Evolutionary conservation across 2,797 vertebrate genomes (phyloP).

Genomic region (Rhinophrynus dorsalis): DNA sequence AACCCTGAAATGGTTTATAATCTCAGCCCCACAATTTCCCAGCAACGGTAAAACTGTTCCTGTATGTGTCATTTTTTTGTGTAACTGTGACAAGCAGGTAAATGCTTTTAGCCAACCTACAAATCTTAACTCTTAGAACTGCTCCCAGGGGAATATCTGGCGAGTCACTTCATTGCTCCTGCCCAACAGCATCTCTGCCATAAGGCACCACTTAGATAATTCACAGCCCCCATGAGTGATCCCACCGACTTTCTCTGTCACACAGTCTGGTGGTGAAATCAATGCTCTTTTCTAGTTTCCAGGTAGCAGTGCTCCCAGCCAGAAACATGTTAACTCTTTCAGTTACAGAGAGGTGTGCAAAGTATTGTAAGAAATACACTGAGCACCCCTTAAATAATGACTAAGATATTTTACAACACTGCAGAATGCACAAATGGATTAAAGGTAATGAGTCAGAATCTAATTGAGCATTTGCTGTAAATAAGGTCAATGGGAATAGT

Average conservation of each 20-base stretch:
- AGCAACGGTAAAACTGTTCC: slow-evolving; percentile 31
- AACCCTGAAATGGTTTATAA: neutral
- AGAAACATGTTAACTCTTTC: neutral
- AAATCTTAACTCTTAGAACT: slow-evolving; percentile 30
- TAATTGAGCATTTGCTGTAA: too few relatives aligned
- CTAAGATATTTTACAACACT: too few relatives aligned
- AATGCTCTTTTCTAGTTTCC: neutral
- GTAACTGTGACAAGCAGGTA: slow-evolving; percentile 26
- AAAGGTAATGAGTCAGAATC: too few relatives aligned
- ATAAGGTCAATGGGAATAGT: too few relatives aligned
- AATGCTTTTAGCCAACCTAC: slow-evolving; percentile 29
- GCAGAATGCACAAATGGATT: too few relatives aligned
- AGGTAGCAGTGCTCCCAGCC: neutral
- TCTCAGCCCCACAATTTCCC: neutral
- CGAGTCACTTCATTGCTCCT: slow-evolving; percentile 9
- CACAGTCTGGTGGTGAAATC: neutral
- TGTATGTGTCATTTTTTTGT: slow-evolving; percentile 35
- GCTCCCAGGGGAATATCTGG: neutral
- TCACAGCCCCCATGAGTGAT: slow-evolving; percentile 17
- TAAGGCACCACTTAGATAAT: slow-evolving; percentile 15
- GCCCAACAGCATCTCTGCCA: slow-evolving; percentile 14
- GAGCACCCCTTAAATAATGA: too few relatives aligned
- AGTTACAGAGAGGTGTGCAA: too few relatives aligned
- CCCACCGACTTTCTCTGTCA: neutral
- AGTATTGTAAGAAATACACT: too few relatives aligned